phyloP scores from a whole-genome alignment of 2,797 vertebrate species.

The Hyperoplus lanceolatus region DNA sequence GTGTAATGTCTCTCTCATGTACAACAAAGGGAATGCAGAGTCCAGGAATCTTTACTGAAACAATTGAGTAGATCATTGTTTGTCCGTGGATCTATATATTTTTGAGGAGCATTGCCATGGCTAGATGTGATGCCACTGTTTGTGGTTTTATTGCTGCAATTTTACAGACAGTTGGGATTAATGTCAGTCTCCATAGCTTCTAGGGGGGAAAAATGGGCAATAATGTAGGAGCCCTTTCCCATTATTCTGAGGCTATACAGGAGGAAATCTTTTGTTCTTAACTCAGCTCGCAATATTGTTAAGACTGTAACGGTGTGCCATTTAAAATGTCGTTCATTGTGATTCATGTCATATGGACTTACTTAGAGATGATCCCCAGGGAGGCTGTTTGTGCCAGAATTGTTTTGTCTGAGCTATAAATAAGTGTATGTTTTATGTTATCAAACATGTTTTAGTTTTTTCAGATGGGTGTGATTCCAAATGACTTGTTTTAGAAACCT shows the following conservation, averaged over 20 bases:
- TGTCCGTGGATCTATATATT: slow-evolving; percentile 86
- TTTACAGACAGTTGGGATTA: slow-evolving; percentile 89
- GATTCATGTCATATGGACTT: slow-evolving; percentile 80
- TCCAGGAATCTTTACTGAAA: slow-evolving; percentile 86
- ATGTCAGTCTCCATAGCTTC: slow-evolving; percentile 84
- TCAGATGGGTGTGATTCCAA: slow-evolving; percentile 51
- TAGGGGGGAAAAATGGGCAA: slow-evolving; percentile 81
- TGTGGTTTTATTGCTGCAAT: slow-evolving; percentile 88
- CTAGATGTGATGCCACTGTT: slow-evolving; percentile 84
- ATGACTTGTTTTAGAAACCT: slow-evolving; percentile 51
- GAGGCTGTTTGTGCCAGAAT: slow-evolving; percentile 66
- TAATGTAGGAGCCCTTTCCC: slow-evolving; percentile 81
- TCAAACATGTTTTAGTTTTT: slow-evolving; percentile 34
- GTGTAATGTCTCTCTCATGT: slow-evolving; percentile 89
- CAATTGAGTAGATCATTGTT: slow-evolving; percentile 86
- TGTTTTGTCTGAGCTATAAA: slow-evolving; percentile 68
- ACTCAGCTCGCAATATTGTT: slow-evolving; percentile 78
- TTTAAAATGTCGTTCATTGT: slow-evolving; percentile 80
- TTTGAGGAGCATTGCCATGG: slow-evolving; percentile 76
- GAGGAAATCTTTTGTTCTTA: slow-evolving; percentile 84
- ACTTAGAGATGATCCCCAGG: slow-evolving; percentile 72
- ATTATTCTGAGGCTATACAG: slow-evolving; percentile 79
- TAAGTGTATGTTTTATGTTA: slow-evolving; percentile 73
- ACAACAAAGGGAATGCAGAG: slow-evolving; percentile 85
- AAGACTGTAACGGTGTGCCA: slow-evolving; percentile 76